phyloP scores from a whole-genome alignment of 1,140 invertebrate species.

The Cyrtorhinus lividipennis region DNA sequence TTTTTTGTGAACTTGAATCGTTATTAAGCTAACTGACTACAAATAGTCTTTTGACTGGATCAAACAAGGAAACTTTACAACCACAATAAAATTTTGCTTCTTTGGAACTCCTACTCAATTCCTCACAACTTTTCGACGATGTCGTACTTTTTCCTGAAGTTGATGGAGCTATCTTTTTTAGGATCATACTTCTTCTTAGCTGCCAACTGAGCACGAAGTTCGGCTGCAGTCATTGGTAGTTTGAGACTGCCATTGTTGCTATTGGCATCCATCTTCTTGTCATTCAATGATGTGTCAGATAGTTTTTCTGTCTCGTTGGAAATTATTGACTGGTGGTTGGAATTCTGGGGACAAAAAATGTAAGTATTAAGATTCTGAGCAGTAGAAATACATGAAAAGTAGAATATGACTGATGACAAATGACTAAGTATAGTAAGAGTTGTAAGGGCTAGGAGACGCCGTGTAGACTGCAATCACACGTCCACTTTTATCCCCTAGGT shows the following conservation, averaged over 20 bases:
- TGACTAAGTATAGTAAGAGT: no score
- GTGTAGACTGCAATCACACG: no score
- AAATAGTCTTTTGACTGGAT: no score
- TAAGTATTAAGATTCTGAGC: neutral
- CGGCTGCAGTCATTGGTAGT: constrained; percentile 72
- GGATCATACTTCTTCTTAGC: constrained; percentile 74
- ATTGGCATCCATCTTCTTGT: constrained; percentile 9
- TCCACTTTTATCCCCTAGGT: no score
- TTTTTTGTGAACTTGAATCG: no score
- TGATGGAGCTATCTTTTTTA: constrained; percentile 64
- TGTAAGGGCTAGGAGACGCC: no score
- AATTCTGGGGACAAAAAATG: constrained; percentile 4
- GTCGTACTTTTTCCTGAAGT: constrained; percentile 81
- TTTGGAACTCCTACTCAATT: no score
- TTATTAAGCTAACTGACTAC: no score
- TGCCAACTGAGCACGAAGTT: constrained; percentile 69
- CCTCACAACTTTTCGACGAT: constrained; percentile 76
- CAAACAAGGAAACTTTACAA: no score
- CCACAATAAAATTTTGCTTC: no score
- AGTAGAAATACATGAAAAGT: no score
- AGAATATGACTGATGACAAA: no score
- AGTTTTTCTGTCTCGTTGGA: constrained; percentile 5
- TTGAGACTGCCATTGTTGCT: constrained; percentile 37
- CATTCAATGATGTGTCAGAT: neutral
- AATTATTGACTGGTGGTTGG: neutral